Percentiles rank a stretch among this genome's conserved stretches.
Conservation (phyloP, 2,888 invertebrate species). For the Acrobasis consociella region DNA sequence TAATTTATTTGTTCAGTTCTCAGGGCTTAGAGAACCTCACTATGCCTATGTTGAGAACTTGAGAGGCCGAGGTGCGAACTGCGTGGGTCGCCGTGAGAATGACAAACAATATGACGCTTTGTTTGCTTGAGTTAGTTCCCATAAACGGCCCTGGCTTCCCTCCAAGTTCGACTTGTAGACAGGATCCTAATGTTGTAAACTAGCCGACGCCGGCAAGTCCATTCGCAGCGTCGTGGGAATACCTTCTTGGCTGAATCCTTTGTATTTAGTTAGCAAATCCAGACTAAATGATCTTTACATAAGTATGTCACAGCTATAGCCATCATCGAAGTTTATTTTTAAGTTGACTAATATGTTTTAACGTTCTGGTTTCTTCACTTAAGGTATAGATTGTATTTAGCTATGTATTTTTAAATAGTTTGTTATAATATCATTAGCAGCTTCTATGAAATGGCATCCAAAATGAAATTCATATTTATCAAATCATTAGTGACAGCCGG, state of each 20-base stretch:
- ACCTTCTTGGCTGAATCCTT: too few relatives aligned
- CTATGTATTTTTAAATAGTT: too few relatives aligned
- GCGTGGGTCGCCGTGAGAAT: conserved; percentile 71
- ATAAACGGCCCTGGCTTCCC: conserved; percentile 16
- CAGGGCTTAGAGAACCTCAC: conserved; percentile 10
- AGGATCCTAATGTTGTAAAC: conserved; percentile 2
- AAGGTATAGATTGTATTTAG: too few relatives aligned
- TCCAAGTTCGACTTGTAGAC: conserved; percentile 11
- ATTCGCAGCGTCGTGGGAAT: not conserved
- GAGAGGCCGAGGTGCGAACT: conserved; percentile 57
- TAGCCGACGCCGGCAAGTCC: not conserved
- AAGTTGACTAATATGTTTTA: too few relatives aligned
- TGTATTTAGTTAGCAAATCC: too few relatives aligned
- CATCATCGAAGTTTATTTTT: too few relatives aligned
- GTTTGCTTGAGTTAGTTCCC: conserved; percentile 26
- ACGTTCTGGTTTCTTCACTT: too few relatives aligned
- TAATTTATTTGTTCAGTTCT: conserved; percentile 3
- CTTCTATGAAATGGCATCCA: not conserved
- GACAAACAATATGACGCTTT: conserved; percentile 49
- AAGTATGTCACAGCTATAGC: too few relatives aligned
- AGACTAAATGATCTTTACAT: too few relatives aligned
- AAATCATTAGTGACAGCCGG: not conserved
- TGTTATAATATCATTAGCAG: too few relatives aligned
- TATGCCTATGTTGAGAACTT: conserved; percentile 23
- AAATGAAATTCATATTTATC: not conserved